Evolutionary conservation across 1,140 invertebrate genomes (phyloP), one percentile per base, ranked within the genome.

Genomic region (Drosophila subobscura): DNA sequence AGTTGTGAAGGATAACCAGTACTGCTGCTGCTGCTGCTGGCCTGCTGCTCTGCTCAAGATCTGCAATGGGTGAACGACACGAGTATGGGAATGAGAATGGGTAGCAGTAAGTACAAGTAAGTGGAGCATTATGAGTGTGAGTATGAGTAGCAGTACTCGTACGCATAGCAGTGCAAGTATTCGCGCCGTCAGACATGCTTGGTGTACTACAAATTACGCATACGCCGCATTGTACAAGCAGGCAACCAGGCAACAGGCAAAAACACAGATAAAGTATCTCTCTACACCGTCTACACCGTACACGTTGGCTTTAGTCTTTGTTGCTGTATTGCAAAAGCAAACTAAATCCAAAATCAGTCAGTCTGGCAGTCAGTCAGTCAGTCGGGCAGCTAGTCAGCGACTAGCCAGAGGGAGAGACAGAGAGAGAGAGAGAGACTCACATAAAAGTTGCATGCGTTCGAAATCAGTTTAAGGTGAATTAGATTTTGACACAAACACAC

Each of bases 381-480:
- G 54, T 68, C 63, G 33, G 50, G 33, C 63, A 42, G 67, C 65
- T 71, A 33, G 29, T 8, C 29, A 33, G 29, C 33, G 12, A 10
- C 12, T 37, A 37, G 33, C 12, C 10, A 37, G 33, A 12, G 68
- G 7, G 27, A 41, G 41, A 67, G 49, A 74, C n/a, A n/a, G 27
- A 41, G 41, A 37, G 33, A 12, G 68, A 7, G 27, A 41, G 41
- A 67, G 49, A 74, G 64, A 66, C 80, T 74, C 80, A 73, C 77
- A 20, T 67, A 73, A 77, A 77, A 72, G 76, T 89, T 89, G 85
- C 85, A 89, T 85, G 77, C 74, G 77, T 64, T 89, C 50, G 58
- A 89, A 89, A 85, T 89, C 79, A 85, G 85, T 89, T 89, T 89
- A 89, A 89, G 85, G 85, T 85, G 85, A 89, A 89, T 89, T 89